A percentile compares a stretch with the other conserved stretches of the same genome.
phyloP scores from a whole-genome alignment of 2,797 vertebrate genomes.

The Caiman crocodilus region DNA sequence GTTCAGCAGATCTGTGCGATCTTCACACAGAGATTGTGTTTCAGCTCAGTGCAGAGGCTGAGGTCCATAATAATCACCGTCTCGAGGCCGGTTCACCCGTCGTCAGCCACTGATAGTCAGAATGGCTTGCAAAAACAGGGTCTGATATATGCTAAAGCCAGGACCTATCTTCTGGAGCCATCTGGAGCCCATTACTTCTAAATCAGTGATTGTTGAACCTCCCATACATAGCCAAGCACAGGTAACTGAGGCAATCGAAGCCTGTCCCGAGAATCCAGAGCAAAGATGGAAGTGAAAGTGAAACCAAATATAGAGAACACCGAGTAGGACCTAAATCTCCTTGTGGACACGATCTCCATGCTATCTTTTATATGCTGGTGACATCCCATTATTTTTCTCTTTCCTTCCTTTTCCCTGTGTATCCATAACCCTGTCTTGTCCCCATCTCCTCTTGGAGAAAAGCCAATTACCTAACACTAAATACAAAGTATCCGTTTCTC shows the following conservation, averaged over 20 bases:
- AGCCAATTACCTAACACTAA: slow-evolving; percentile 23
- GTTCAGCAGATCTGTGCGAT: neutral
- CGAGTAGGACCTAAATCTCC: slow-evolving; percentile 23
- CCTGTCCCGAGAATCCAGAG: neutral
- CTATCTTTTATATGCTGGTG: slow-evolving; percentile 46
- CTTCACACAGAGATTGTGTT: neutral
- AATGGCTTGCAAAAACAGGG: neutral
- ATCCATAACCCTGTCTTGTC: slow-evolving; percentile 32
- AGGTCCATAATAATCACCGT: neutral
- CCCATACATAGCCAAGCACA: neutral
- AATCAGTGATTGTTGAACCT: neutral
- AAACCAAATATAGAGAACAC: slow-evolving; percentile 41
- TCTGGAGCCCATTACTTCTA: neutral
- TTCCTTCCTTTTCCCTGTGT: slow-evolving; percentile 35
- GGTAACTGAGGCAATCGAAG: neutral
- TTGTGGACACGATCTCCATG: slow-evolving; percentile 20
- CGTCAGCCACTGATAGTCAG: neutral
- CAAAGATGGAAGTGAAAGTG: slow-evolving; percentile 14
- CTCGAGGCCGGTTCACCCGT: no score
- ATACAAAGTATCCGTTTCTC: neutral
- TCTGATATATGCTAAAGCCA: neutral
- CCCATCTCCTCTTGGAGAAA: slow-evolving; percentile 25
- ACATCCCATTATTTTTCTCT: neutral
- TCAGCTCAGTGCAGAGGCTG: neutral
- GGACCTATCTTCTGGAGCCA: neutral